phyloP scores from a whole-genome alignment of 1,140 invertebrate species.

The Papilio glaucus region DNA sequence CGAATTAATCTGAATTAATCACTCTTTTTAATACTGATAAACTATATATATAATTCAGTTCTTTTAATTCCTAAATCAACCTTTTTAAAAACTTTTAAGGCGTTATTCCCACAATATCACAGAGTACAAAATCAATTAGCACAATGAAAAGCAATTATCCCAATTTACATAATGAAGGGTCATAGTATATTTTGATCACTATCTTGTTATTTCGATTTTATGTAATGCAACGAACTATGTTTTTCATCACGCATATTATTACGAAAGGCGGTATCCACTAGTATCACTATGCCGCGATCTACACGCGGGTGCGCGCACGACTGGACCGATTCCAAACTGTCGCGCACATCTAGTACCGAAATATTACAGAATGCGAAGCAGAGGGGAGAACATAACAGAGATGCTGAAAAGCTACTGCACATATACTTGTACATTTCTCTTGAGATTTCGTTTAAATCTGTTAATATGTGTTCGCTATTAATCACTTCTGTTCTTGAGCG shows the following conservation, averaged over 20 bases:
- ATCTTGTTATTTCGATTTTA: no score
- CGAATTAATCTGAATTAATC: not conserved
- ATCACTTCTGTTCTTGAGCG: not conserved
- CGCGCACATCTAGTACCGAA: slow-evolving; percentile 76
- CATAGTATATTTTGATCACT: no score
- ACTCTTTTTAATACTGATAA: not conserved
- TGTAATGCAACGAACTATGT: not conserved
- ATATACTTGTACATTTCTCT: not conserved
- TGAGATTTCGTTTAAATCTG: slow-evolving; percentile 4
- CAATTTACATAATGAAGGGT: not conserved
- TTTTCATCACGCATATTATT: slow-evolving; percentile 22
- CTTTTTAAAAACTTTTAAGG: no score
- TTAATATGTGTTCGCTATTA: not conserved
- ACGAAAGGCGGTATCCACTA: slow-evolving; percentile 23
- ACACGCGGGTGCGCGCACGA: slow-evolving; percentile 59
- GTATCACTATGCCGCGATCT: slow-evolving; percentile 40
- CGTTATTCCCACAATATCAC: not conserved
- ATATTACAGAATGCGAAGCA: slow-evolving; percentile 69
- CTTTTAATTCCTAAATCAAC: no score
- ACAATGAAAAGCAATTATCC: not conserved
- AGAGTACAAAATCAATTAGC: not conserved
- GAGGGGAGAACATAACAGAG: slow-evolving; percentile 63
- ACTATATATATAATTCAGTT: not conserved
- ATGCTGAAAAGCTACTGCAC: slow-evolving; percentile 47
- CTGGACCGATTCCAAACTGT: slow-evolving; percentile 78